Base-by-base conservation (phyloP, 2,797 vertebrate species). In the Sus cebifrons region DNA sequence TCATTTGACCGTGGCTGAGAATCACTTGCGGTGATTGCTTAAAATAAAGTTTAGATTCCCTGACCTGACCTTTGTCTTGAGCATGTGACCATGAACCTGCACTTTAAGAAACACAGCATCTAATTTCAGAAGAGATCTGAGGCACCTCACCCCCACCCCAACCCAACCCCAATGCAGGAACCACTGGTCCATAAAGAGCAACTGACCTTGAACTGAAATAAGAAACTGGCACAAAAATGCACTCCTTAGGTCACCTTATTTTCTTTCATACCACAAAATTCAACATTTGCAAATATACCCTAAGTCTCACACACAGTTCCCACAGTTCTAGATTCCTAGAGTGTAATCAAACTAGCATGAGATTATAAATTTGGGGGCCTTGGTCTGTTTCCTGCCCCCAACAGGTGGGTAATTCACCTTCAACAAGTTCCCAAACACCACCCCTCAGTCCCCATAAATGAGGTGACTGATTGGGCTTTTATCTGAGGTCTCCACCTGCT, bases 231-330 rank as follows among this genome's bases (percentile, higher is more conserved):
- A 89, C 60, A 88, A 85, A 91, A 52, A 54, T 21, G 23, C 79
- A 54, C 54, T 49, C 70, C 23, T 74, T 62, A 32, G 67, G 67
- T 88, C 70, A 56, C 78, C 17, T 87, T 78, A 62, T 82, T 92
- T 84, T 70, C 77, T 96, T 92, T 85, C 16, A 2, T 49, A 92
- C 89, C 60, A 89, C 78, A 78, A 91, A 62, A 96, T 94, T 73
- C 81, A 77, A 79, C 65, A 52, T 68, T 74, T 68, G 25, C 67
- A 96, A 94, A 95, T 65, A 86, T 12, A 79, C 17, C 60, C 70
- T 74, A n/a, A n/a, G 16, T 60, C 86, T 84, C 65, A 74, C 21
- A 82, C 70, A 81, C 2, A 6, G 40, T 68, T 91, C 44, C 68
- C 36, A 36, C 36, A 36, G 36, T 36, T 36, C 36, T 36, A 36